Percentiles rank a stretch among this genome's conserved stretches.
Conservation (phyloP, 2,888 invertebrate species). For the Phyto melanocephala region DNA sequence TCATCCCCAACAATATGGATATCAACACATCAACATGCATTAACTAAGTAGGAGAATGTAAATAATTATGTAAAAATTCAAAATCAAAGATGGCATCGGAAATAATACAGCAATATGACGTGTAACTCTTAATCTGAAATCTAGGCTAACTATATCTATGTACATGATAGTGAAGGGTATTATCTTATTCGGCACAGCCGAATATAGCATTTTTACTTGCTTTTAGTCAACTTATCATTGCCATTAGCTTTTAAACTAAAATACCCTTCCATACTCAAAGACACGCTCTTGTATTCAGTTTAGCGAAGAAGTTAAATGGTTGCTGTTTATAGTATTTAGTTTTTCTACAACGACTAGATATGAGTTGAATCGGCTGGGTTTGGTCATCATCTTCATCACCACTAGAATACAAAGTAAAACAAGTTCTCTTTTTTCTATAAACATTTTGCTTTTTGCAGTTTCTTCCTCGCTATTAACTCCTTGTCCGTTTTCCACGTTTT, state of each 20-base stretch:
- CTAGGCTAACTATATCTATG: too few relatives aligned
- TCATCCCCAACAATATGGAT: too few relatives aligned
- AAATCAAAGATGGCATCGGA: too few relatives aligned
- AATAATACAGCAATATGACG: too few relatives aligned
- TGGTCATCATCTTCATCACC: constrained; percentile 14
- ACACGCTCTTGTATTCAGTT: constrained; percentile 18
- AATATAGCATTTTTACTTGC: too few relatives aligned
- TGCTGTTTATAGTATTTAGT: constrained; percentile 16
- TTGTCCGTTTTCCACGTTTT: neutral
- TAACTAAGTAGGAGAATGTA: too few relatives aligned
- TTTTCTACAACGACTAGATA: constrained; percentile 11
- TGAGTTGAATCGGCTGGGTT: constrained; percentile 22
- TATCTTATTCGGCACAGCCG: too few relatives aligned
- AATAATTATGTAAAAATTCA: too few relatives aligned
- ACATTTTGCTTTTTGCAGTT: constrained; percentile 1
- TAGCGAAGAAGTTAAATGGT: constrained; percentile 35
- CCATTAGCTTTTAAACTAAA: constrained; percentile 37
- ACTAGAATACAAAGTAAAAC: constrained; percentile 48
- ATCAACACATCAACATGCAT: too few relatives aligned
- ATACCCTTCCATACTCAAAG: constrained; percentile 13
- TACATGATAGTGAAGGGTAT: too few relatives aligned
- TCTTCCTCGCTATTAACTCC: constrained; percentile 65
- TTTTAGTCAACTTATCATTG: constrained; percentile 13
- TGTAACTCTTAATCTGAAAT: too few relatives aligned
- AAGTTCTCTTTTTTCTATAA: constrained; percentile 39